A percentile compares a stretch with the other conserved stretches of the same genome.
Evolutionary conservation across 2,113 vertebrate genomes (phyloP).

Genomic region (Strix aluco): DNA sequence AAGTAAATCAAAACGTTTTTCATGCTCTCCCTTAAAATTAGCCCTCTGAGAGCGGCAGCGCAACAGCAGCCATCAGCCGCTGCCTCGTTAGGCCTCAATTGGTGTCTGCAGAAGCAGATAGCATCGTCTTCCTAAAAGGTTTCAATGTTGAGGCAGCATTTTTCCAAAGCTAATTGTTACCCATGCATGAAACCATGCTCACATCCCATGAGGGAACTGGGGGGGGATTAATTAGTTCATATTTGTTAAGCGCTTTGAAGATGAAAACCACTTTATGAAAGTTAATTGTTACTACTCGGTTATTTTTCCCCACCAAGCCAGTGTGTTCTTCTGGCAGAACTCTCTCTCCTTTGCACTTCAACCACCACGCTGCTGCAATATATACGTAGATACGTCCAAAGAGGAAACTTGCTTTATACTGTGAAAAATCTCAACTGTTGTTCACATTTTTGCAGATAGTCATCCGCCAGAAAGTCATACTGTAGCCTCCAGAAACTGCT

Average conservation of each 20-base stretch:
- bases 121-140: not conserved
- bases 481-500: not conserved
- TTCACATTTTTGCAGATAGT: not conserved
- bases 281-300: not conserved
- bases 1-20: not conserved
- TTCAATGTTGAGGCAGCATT: not conserved
- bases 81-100: not conserved
- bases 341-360: not conserved
- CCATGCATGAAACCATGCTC: not conserved
- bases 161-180: not conserved
- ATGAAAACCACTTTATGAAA: not conserved
- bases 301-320: not conserved
- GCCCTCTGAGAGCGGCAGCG: not conserved
- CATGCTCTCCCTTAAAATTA: not conserved
- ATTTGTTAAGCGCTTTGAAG: not conserved
- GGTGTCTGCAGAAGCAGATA: not conserved
- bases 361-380: not conserved
- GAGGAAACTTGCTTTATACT: not conserved
- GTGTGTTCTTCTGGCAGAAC: not conserved
- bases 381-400: accelerated
- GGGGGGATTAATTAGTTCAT: not conserved
- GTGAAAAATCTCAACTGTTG: not conserved
- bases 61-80: not conserved
- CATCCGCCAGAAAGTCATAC: not conserved
- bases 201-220: not conserved